phyloP scores from a whole-genome alignment of 2,888 invertebrate species.

The Clusia tigrina region DNA sequence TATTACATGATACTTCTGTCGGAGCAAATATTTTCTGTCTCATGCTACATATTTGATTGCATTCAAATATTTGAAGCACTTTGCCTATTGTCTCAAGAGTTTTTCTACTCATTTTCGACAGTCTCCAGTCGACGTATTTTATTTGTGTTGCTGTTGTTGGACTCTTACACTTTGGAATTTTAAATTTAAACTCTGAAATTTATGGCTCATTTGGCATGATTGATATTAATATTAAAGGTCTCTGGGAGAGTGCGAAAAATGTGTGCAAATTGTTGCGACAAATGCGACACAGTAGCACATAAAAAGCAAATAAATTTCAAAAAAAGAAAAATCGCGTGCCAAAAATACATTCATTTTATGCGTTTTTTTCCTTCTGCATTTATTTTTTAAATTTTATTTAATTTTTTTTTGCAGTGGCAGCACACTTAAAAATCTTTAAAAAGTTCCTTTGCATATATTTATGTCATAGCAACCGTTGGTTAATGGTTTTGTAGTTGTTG shows the following conservation, averaged over 20 bases:
- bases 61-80: no score
- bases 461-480: no score
- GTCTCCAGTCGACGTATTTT: no score
- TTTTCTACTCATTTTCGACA: no score
- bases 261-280: constrained; percentile 30
- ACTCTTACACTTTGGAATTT: neutral
- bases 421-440: neutral
- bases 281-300: constrained; percentile 11
- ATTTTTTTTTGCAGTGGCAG: neutral
- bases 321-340: constrained; percentile 27
- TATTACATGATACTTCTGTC: no score
- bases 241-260: constrained; percentile 32
- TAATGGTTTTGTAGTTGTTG: neutral
- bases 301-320: no score
- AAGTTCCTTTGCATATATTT: neutral
- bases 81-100: no score
- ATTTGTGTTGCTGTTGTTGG: constrained; percentile 1
- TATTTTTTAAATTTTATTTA: constrained; percentile 4
- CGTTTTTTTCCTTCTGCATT: neutral
- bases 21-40: no score
- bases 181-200: constrained; percentile 37
- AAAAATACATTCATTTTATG: constrained; percentile 25
- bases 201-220: constrained; percentile 54
- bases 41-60: no score
- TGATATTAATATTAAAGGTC: constrained; percentile 58